Percentiles rank a stretch among this genome's conserved stretches.
Conservation (phyloP, 1,140 invertebrate species). For the Hermetia illucens region DNA sequence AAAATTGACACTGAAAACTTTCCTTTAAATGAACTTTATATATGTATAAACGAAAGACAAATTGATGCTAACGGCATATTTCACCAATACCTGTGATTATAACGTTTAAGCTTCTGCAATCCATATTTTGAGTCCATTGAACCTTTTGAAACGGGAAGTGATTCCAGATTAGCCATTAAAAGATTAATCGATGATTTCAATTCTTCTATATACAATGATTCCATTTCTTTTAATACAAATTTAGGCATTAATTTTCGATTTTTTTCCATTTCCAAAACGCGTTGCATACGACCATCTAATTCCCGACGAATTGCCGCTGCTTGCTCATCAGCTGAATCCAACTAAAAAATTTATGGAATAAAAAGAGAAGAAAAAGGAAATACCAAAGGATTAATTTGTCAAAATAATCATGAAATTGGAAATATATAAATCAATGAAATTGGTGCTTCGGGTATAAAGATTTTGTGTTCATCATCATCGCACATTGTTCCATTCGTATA, state of each 20-base stretch:
- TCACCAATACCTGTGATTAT: conserved; percentile 75
- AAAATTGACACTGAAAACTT: neutral
- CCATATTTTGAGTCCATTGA: conserved; percentile 96
- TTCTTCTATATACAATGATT: conserved; percentile 97
- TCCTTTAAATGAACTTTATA: neutral
- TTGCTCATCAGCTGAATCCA: conserved; percentile 99
- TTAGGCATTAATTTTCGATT: conserved; percentile 96
- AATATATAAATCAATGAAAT: too few relatives aligned
- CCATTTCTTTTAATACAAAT: conserved; percentile 99
- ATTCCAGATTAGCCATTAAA: conserved; percentile 97
- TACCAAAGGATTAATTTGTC: too few relatives aligned
- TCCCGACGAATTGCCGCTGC: conserved; percentile 97
- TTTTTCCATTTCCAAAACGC: conserved; percentile 95
- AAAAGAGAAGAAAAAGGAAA: too few relatives aligned
- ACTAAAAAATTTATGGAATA: too few relatives aligned
- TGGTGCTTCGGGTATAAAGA: too few relatives aligned
- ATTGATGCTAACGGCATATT: conserved; percentile 1
- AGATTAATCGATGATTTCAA: conserved; percentile 94
- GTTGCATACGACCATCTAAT: conserved; percentile 92
- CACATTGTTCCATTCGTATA: too few relatives aligned
- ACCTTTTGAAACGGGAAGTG: conserved; percentile 93
- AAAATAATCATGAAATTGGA: too few relatives aligned
- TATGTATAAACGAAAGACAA: too few relatives aligned
- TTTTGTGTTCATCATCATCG: too few relatives aligned
- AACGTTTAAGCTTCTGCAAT: conserved; percentile 86